A percentile compares a stretch with the other conserved stretches of the same genome.
phyloP scores from a whole-genome alignment of 2,113 vertebrate genomes.

The Hydrochoerus hydrochaeris region DNA sequence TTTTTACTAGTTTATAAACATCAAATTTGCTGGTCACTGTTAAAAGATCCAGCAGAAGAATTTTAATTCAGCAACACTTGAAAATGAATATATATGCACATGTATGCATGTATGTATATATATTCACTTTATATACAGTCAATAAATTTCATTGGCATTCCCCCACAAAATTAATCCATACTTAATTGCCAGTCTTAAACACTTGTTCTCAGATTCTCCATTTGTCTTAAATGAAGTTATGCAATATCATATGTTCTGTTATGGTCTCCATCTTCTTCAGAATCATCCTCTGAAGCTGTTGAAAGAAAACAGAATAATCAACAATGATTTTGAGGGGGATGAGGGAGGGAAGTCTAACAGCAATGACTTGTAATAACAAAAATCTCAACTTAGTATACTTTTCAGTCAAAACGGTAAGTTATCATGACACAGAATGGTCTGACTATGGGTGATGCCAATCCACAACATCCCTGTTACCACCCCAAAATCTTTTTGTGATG shows the following conservation, averaged over 20 bases:
- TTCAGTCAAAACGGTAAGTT: conserved; percentile 65
- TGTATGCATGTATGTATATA: conserved; percentile 41
- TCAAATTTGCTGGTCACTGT: conserved; percentile 73
- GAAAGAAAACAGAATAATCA: conserved; percentile 83
- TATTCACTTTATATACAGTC: conserved; percentile 73
- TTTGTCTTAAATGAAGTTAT: conserved; percentile 75
- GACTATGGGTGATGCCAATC: conserved; percentile 58
- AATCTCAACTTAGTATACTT: conserved; percentile 71
- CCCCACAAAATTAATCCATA: conserved; percentile 77
- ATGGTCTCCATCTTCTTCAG: conserved; percentile 88
- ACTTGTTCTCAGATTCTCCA: conserved; percentile 82
- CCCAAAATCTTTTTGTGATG: conserved; percentile 39
- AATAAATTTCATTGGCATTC: conserved; percentile 81
- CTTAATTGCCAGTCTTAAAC: conserved; percentile 84
- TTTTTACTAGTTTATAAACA: conserved; percentile 81
- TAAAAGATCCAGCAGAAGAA: conserved; percentile 81
- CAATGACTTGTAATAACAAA: conserved; percentile 71
- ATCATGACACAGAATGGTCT: conserved; percentile 55
- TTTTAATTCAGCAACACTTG: conserved; percentile 82
- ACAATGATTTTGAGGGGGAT: conserved; percentile 67
- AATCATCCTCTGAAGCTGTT: conserved; percentile 93
- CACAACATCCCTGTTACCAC: neutral
- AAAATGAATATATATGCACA: conserved; percentile 76
- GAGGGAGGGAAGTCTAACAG: conserved; percentile 62
- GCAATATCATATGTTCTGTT: conserved; percentile 87